Evolutionary conservation across 2,888 invertebrate species (phyloP).

Genomic region (Pasiphila rectangulata): DNA sequence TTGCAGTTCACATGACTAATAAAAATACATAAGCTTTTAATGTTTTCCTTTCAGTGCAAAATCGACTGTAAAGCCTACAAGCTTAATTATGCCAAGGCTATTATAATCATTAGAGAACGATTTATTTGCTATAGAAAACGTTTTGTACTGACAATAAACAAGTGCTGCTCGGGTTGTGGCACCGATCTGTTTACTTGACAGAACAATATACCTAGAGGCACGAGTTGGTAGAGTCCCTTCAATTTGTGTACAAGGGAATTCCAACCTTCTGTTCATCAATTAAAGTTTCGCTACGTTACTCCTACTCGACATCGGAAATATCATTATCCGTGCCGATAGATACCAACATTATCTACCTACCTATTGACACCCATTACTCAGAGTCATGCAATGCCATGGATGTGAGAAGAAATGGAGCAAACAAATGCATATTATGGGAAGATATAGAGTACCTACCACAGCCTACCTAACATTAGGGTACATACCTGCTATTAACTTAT

Average conservation of each 20-base stretch:
- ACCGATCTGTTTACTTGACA: slow-evolving; percentile 34
- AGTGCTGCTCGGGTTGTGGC: slow-evolving; percentile 44
- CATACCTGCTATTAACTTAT: no score
- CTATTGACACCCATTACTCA: no score
- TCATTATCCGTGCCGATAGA: background rate
- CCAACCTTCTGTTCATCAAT: background rate
- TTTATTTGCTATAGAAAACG: slow-evolving; percentile 30
- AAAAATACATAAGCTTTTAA: no score
- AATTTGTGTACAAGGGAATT: background rate
- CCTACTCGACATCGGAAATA: no score
- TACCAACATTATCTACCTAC: no score
- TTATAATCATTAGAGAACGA: slow-evolving; percentile 38
- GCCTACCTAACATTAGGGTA: no score
- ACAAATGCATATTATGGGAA: background rate
- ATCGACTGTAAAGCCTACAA: background rate
- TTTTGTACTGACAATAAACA: slow-evolving; percentile 55
- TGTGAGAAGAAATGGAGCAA: background rate
- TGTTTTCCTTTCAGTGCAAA: background rate
- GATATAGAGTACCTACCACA: no score
- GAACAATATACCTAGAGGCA: background rate
- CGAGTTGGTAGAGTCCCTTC: background rate
- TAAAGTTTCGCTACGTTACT: no score
- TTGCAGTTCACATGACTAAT: background rate
- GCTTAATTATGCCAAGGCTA: slow-evolving; percentile 54
- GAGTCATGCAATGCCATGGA: slow-evolving; percentile 14